Base-by-base conservation (phyloP, 2,888 invertebrate species). In the Lithodes maja region DNA sequence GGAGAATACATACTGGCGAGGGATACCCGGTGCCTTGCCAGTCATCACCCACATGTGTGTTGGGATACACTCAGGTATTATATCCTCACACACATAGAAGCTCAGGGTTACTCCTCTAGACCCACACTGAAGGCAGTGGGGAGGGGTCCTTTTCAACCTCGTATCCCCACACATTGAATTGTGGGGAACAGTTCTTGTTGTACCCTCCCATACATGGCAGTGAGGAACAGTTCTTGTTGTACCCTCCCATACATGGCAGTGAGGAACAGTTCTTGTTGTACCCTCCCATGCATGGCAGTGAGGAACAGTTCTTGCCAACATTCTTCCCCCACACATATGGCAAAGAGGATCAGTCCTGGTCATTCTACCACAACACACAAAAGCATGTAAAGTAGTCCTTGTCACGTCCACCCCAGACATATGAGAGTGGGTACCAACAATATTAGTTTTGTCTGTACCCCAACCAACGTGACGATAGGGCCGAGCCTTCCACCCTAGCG, bases 11-110 rank as follows among this genome's bases (percentile, higher is more conserved):
- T 15, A 49, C 17, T 12, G n/a, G 78, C 55, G 17, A 74, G 68
- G 85, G 49, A 54, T 17, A 33, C 9, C 9, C 2, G 61, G 50
- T 78, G 50, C 79, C 69, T 53, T 79, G 78, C 78, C 79, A 85
- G 33, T 68, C 61, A n/a, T n/a, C 53, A n/a, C 55, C n/a, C 33
- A 33, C 17, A 17, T n/a, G 17, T 12, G 71, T 15, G 71, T 71
- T 3, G n/a, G 74, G 74, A n/a, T n/a, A 74, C 74, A 74, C 74
- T n/a, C 7, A 15, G 74, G 74, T 7, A 1, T 74, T n/a, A 74
- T 9, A 9, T 15, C 7, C 33, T 74, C 5, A 12, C n/a, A 15
- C 74, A 9, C 7, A 33, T 33, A 33, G 33, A 33, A 33, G 33
- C 33, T 33, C 33, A 33, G 33, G 33, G 33, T 33, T 33, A 33